Evolutionary conservation across 2,888 invertebrate species (phyloP), one percentile per base, ranked within the genome.

Genomic region (Ophonus ardosiacus): DNA sequence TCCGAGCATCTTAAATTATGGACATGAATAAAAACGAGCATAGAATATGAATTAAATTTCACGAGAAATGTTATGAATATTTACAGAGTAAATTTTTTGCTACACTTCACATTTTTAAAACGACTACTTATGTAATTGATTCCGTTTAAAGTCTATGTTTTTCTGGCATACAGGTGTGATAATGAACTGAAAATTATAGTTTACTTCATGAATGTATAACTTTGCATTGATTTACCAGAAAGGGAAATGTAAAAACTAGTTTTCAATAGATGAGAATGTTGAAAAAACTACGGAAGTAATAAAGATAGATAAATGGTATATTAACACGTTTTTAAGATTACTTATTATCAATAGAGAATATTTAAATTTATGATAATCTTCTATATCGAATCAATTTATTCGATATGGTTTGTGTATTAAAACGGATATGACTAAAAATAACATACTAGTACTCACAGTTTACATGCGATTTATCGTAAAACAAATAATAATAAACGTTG

Each of bases 171-270:
- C 21, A 63, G 63, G 63, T 63, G 63, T 63, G 18, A 18, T 63
- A 63, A 63, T 63, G 63, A 63, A 21, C 21, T 63, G 63, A 63
- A 63, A 63, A 63, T 63, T 21, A 63, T 63, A 8, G 24, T 63
- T 63, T 63, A 21, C 63, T 21, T 63, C 24, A 24, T 8, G 13
- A 63, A 18, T 63, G 61, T 61, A 61, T 61, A 61, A 61, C 13
- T 61, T 61, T 61, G 63, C 24, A 63, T 24, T 21, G 21, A 63
- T 63, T 63, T 18, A 63, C 18, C 13, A 21, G 63, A 63, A 63
- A 21, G 13, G 63, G 63, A 63, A 63, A 63, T 21, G 63, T 21
- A 63, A 63, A 63, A 63, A 63, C 63, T 63, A 21, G 63, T 63
- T 61, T 3, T 17, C 18, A 18, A 61, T 61, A 61, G 10, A 8